Base-by-base conservation (phyloP, 2,888 invertebrate genomes). In the Zygaena filipendulae region DNA sequence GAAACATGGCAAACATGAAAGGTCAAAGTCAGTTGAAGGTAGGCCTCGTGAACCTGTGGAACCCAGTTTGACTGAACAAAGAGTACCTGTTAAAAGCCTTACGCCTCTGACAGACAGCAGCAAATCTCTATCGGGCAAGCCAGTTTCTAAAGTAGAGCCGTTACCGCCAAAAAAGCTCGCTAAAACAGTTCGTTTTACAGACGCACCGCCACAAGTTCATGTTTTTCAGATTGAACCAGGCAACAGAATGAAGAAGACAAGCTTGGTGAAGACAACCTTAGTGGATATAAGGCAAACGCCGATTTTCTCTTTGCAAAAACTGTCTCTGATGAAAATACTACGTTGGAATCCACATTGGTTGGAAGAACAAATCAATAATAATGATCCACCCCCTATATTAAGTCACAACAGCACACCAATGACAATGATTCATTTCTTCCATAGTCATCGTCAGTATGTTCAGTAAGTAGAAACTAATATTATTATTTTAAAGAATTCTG, bases 271-370 rank as follows among this genome's bases (percentile, higher is more conserved):
- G 47, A 59, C 52, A 8, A 43, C 53, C 21, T 35, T 63, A 20
- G 38, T 66, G 4, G 63, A 70, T 36, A 38, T 45, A 4, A 53
- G 52, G 19, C 57, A 62, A 25, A 53, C 48, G 39, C 67, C 70
- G 12, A 40, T 58, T 9, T 67, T 61, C 42, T 71, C 75, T 13
- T 42, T 60, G 23, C 53, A 69, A 40, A 77, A 82, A 36, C 61
- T 81, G 22, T 81, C 84, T 7, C 55, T 86, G 13, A 61, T 79
- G 36, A 75, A 80, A 36, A 82, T 89, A 37, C 66, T 88, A 3
- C 44, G 64, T 11, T 90, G 89, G 90, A 84, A 84, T 45, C 84
- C 87, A 5, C 68, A 79, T 13, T 90, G 88, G 89, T 50, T 90
- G 2, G 59, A 81, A 31, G 83, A 84, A 40, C 83, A 85, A 47